Conservation (phyloP, 2,113 vertebrate species). For the Eulacestoma nigropectus region DNA sequence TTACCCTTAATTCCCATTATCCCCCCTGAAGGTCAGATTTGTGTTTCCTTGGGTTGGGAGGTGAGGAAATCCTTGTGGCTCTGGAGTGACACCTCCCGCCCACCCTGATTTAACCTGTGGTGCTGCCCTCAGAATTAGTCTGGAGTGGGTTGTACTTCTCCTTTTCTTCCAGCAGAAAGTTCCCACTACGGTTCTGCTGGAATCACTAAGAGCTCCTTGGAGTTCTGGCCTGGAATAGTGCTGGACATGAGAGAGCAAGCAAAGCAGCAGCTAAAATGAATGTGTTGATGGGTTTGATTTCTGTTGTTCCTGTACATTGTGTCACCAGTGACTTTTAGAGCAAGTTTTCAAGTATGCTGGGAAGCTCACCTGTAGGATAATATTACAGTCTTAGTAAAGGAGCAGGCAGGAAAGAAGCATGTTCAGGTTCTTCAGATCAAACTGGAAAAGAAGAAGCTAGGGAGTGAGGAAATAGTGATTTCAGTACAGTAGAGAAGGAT, state of each 20-base stretch:
- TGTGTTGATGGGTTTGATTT: background rate
- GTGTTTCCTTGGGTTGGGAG: background rate
- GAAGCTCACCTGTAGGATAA: background rate
- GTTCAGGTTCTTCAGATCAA: background rate
- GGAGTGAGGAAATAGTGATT: background rate
- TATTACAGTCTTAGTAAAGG: background rate
- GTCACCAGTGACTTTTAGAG: background rate
- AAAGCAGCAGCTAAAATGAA: background rate
- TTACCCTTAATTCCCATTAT: background rate
- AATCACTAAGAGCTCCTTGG: background rate
- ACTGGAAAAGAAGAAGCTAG: background rate
- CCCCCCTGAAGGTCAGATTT: background rate
- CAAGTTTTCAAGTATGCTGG: background rate
- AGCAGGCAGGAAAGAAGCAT: background rate
- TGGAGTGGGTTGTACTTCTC: background rate
- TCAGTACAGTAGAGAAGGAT: background rate
- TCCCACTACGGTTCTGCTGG: background rate
- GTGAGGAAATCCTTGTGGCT: background rate
- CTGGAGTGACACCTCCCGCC: background rate
- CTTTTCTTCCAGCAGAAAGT: background rate
- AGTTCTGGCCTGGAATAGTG: background rate
- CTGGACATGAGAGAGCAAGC: background rate
- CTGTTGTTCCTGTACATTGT: background rate
- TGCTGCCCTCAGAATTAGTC: background rate
- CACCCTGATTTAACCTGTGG: background rate